phyloP scores from a whole-genome alignment of 2,888 invertebrate species.

The Scaptomyza reducta region DNA sequence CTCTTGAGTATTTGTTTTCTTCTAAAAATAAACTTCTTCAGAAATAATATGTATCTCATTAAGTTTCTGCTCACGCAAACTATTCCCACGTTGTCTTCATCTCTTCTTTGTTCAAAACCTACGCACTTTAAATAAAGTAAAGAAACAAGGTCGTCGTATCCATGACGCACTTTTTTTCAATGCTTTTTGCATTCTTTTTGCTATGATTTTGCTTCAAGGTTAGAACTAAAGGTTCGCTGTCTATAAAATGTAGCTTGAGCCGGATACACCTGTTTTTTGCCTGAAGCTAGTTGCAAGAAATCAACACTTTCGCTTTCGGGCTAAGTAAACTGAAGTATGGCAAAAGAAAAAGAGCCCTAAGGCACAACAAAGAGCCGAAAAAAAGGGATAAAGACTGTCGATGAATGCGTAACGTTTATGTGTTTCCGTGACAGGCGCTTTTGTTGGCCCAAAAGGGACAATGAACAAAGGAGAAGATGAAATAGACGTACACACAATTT shows the following conservation, averaged over 20 bases:
- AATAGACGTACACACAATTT: slow-evolving; percentile 6
- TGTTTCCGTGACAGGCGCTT: slow-evolving; percentile 36
- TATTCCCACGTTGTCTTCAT: slow-evolving; percentile 36
- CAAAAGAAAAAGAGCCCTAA: slow-evolving; percentile 14
- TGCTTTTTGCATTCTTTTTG: slow-evolving; percentile 6
- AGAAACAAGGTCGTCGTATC: slow-evolving; percentile 38
- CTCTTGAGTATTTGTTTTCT: background rate
- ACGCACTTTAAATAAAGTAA: slow-evolving; percentile 15
- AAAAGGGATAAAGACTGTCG: slow-evolving; percentile 24
- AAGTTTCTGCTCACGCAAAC: slow-evolving; percentile 3
- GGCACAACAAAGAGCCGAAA: slow-evolving; percentile 17
- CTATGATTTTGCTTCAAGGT: slow-evolving; percentile 32
- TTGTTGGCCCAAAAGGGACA: slow-evolving; percentile 13
- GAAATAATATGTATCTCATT: background rate
- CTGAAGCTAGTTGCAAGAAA: slow-evolving; percentile 61
- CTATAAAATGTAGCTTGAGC: slow-evolving; percentile 28
- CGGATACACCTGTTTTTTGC: slow-evolving; percentile 70
- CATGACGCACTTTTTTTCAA: slow-evolving; percentile 30
- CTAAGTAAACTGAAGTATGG: slow-evolving; percentile 8
- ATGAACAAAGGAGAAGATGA: slow-evolving; percentile 11
- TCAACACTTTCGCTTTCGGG: slow-evolving; percentile 77
- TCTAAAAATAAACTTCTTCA: slow-evolving; percentile 12
- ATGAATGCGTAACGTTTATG: slow-evolving; percentile 41
- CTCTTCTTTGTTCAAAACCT: slow-evolving; percentile 9
- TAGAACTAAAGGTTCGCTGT: slow-evolving; percentile 3